These are phyloP conservation scores for Corythaeola cristata DNA, from an alignment of 2,113 vertebrate species.

Conservation along the genomic window DNA sequence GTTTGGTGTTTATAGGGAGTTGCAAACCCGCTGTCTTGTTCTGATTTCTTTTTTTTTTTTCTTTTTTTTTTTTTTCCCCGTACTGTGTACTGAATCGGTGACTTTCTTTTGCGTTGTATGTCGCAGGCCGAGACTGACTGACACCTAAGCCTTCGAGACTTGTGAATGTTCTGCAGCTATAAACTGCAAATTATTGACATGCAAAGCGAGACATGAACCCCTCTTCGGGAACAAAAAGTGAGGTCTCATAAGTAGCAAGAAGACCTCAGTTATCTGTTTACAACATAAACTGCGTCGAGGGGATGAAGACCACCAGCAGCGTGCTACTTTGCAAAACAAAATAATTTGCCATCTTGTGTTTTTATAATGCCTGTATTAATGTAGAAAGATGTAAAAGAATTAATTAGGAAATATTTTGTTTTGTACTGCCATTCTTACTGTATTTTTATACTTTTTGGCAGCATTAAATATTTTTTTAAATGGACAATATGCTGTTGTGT, in stretches of 20 bases:
- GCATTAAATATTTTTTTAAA: conserved; percentile 90
- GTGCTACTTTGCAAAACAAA: conserved; percentile 75
- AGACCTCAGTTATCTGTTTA: conserved; percentile 83
- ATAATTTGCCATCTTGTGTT: conserved; percentile 71
- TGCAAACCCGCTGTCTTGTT: background rate
- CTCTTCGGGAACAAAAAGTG: conserved; percentile 77
- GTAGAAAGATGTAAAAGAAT: conserved; percentile 80
- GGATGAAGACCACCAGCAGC: conserved; percentile 82
- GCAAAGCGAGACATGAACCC: conserved; percentile 79
- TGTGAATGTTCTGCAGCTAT: conserved; percentile 83
- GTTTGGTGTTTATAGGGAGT: background rate
- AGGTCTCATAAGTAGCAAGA: conserved; percentile 74
- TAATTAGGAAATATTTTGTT: conserved; percentile 80
- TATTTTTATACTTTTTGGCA: conserved; percentile 86
- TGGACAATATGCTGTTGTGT: conserved; percentile 64
- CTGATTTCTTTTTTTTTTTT: background rate
- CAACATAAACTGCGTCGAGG: conserved; percentile 81
- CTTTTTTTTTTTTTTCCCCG: background rate
- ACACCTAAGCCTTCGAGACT: conserved; percentile 82
- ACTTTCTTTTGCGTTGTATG: conserved; percentile 84
- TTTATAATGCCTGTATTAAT: conserved; percentile 78
- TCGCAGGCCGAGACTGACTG: conserved; percentile 86
- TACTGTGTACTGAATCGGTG: conserved; percentile 78
- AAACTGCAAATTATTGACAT: conserved; percentile 81
- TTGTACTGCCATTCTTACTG: conserved; percentile 83